Conservation (phyloP, 2,797 vertebrate genomes). For the Miichthys miiuy region DNA sequence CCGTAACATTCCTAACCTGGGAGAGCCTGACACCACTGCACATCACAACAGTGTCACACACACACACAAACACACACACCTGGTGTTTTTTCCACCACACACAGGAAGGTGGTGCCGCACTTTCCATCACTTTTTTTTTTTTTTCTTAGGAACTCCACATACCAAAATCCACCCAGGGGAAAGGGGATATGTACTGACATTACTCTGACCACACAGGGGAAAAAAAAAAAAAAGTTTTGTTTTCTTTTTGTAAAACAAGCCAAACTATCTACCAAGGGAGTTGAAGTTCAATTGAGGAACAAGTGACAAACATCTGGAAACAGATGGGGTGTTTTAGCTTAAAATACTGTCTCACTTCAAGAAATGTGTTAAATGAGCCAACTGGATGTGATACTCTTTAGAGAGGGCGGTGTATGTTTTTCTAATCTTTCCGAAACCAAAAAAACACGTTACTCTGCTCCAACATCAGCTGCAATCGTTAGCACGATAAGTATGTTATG, state of each 20-base stretch:
- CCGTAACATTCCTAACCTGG: conserved; percentile 26
- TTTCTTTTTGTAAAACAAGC: conserved; percentile 61
- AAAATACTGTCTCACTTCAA: conserved; percentile 30
- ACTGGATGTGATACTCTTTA: neutral
- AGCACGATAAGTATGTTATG: neutral
- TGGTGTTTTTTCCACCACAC: conserved; percentile 57
- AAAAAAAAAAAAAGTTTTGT: conserved; percentile 43
- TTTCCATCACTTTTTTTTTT: conserved; percentile 62
- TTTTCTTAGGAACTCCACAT: conserved; percentile 61
- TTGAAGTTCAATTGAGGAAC: conserved; percentile 54
- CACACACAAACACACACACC: conserved; percentile 40
- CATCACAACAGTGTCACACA: conserved; percentile 2
- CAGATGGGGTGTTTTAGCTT: conserved; percentile 30
- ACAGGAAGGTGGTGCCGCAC: conserved; percentile 59
- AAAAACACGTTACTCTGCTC: conserved; percentile 12
- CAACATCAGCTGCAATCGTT: neutral
- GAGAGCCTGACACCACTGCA: conserved; percentile 9
- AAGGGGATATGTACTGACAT: conserved; percentile 57
- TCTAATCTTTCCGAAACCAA: neutral
- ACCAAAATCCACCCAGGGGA: conserved; percentile 58
- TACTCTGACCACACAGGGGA: conserved; percentile 30
- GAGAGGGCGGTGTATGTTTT: neutral
- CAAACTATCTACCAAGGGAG: conserved; percentile 43
- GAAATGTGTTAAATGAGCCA: conserved; percentile 38
- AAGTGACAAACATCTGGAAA: conserved; percentile 72